Conservation (phyloP, 2,888 invertebrate species). For the Protula sp. region DNA sequence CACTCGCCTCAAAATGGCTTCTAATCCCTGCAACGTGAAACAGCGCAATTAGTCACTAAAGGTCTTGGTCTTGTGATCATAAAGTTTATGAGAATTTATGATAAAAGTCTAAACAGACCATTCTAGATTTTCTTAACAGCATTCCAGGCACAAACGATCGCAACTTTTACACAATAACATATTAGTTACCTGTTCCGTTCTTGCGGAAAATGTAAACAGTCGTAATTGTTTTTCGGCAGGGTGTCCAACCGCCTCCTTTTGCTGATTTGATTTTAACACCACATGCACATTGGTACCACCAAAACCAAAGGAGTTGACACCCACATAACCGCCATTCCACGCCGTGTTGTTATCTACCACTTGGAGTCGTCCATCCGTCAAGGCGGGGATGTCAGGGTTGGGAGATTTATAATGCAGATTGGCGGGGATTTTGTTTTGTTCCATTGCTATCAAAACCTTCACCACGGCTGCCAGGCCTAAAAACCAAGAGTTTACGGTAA, state of each 20-base stretch:
- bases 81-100: too few species aligned
- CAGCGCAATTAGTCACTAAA: too few species aligned
- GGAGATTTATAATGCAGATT: conserved; percentile 85
- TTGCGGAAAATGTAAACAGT: background rate
- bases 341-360: conserved; percentile 70
- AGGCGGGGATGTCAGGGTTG: conserved; percentile 85
- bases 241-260: background rate
- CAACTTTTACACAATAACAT: too few species aligned
- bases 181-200: background rate
- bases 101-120: too few species aligned
- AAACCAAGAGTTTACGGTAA: conserved; percentile 3
- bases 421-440: conserved; percentile 77
- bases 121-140: too few species aligned
- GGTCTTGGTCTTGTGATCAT: too few species aligned
- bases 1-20: background rate
- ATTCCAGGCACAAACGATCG: too few species aligned
- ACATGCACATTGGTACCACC: conserved; percentile 66
- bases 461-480: conserved; percentile 80
- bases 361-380: conserved; percentile 81
- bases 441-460: conserved; percentile 89
- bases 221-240: background rate
- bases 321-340: conserved; percentile 88
- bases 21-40: background rate
- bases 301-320: conserved; percentile 95
- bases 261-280: conserved; percentile 55